Conservation (phyloP, 2,113 vertebrate species). For the Toxostoma redivivum region DNA sequence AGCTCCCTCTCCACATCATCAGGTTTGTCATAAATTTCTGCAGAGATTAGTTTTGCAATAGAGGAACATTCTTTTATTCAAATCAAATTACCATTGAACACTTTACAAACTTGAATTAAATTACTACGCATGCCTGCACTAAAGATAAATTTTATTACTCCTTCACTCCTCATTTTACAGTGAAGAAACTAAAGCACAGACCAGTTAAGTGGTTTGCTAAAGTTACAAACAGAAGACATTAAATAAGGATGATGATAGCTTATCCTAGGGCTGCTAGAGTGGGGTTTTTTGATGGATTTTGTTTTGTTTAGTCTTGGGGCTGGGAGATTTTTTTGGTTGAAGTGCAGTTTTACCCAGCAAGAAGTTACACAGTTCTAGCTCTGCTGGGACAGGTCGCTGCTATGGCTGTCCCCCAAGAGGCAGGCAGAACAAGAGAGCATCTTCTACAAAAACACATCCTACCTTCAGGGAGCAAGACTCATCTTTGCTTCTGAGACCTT, state of each 20-base stretch:
- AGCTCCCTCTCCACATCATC: not conserved
- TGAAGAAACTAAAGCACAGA: not conserved
- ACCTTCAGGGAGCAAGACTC: not conserved
- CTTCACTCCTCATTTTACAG: slow-evolving; percentile 2
- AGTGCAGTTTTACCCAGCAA: not conserved
- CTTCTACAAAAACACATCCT: not conserved
- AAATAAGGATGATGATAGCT: not conserved
- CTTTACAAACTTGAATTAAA: slow-evolving; percentile 19
- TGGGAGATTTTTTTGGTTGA: not conserved
- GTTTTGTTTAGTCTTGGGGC: not conserved
- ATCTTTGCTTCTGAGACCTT: not conserved
- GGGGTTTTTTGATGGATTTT: not conserved
- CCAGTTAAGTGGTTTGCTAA: not conserved
- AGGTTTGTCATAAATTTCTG: not conserved
- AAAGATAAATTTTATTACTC: not conserved
- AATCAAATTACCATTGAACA: slow-evolving; percentile 16
- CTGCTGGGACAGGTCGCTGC: not conserved
- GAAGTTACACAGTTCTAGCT: not conserved
- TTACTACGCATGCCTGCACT: not conserved
- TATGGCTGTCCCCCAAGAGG: not conserved
- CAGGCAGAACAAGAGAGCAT: not conserved
- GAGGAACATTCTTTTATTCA: slow-evolving; percentile 18
- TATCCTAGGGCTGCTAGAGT: not conserved
- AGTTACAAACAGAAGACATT: not conserved
- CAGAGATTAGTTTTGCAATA: not conserved